These are phyloP conservation scores for Chionomys nivalis DNA, from an alignment of 2,113 vertebrate species.

Conservation along the genomic window DNA sequence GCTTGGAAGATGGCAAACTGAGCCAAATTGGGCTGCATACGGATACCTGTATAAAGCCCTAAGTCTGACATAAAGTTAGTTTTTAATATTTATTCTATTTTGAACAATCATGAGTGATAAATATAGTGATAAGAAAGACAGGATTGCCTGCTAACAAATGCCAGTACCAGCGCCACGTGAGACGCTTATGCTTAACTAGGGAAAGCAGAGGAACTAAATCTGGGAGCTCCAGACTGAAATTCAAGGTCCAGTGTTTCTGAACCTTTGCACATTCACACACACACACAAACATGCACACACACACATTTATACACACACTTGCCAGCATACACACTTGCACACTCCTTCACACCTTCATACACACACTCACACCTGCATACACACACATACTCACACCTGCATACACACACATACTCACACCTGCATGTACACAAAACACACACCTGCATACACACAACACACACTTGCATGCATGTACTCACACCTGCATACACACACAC, in stretches of 20 bases:
- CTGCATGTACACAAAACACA: neutral
- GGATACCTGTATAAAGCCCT: neutral
- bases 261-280: neutral
- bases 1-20: neutral
- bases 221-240: constrained; percentile 39
- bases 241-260: constrained; percentile 16
- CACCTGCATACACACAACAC: neutral
- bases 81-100: neutral
- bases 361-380: neutral
- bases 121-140: neutral
- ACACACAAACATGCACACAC: neutral
- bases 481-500: neutral
- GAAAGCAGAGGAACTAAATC: neutral
- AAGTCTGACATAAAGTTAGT: neutral
- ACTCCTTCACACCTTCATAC: neutral
- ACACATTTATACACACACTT: neutral
- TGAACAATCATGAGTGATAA: neutral
- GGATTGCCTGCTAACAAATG: constrained; percentile 16
- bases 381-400: neutral
- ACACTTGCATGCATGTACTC: too few relatives aligned
- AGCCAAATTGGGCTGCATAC: neutral
- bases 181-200: neutral
- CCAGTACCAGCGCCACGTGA: neutral
- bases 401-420: neutral
- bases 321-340: neutral